Base-by-base conservation (phyloP, 2,113 vertebrate genomes). In the Sylvia atricapilla region DNA sequence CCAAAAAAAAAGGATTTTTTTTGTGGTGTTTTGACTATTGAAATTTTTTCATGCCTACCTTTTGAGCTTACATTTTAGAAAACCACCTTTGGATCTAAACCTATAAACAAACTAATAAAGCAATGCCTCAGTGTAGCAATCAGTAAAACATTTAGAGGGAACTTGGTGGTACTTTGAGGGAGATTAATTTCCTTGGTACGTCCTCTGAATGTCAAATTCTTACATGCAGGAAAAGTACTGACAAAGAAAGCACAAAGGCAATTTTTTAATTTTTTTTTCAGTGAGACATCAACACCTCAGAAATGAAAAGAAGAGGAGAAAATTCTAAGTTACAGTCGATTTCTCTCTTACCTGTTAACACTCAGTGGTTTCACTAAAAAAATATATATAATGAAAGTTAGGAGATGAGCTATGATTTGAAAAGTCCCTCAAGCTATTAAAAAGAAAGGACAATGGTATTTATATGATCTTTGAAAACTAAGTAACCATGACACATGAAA, bases 401-500 rank as follows among this genome's bases (percentile, higher is more conserved):
- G 21, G 44, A 80, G 83, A 87, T 15, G 33, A 76, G 20, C 55
- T 63, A 30, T 46, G 53, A 27, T 80, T 93, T 67, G 69, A 79
- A 87, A 80, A 74, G 20, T 70, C 67, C 53, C 50, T 64, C 64
- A 37, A 47, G 22, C 31, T 83, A 53, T 73, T 92, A 69, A 91
- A 93, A 77, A 62, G 39, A 63, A 72, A 81, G 64, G 55, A 93
- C 59, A 93, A 67, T 86, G 50, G 10, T 59, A 88, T 89, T 90
- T 83, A 46, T 84, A 70, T 67, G 63, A 75, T 93, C 86, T 91
- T 86, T 89, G 79, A 89, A 94, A 75, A 59, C 76, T 95, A 90
- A 92, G 49, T 62, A 89, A 68, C 93, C 94, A 84, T 93, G 91
- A 87, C 86, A 95, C 83, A 91, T 79, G 86, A 95, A 94, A 79